phyloP scores from a whole-genome alignment of 2,113 vertebrate genomes.

The Hyaena hyaena region DNA sequence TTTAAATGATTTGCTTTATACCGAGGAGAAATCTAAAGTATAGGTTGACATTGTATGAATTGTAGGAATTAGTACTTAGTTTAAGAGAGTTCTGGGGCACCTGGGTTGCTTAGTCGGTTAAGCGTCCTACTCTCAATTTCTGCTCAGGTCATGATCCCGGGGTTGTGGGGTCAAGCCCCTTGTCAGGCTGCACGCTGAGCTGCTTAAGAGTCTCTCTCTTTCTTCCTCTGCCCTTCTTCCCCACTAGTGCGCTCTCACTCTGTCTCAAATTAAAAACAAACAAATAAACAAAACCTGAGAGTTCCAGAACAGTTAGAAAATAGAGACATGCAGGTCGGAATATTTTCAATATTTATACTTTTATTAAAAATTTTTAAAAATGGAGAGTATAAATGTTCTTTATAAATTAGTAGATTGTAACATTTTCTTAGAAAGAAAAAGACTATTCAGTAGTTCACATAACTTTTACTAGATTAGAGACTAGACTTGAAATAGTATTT shows the following conservation, averaged over 20 bases:
- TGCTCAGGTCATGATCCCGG: no score
- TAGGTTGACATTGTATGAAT: not conserved
- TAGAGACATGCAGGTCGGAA: not conserved
- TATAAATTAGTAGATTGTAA: conserved; percentile 28
- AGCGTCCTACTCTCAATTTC: no score
- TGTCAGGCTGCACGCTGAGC: no score
- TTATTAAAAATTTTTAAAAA: not conserved
- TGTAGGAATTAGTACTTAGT: conserved; percentile 33
- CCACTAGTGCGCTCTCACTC: no score
- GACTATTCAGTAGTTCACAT: not conserved
- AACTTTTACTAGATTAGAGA: not conserved
- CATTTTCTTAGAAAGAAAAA: conserved; percentile 30
- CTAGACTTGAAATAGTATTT: not conserved
- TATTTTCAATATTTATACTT: not conserved
- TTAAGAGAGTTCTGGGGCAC: not conserved
- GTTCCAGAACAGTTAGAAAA: not conserved
- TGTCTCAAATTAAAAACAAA: no score
- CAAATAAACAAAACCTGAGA: not conserved
- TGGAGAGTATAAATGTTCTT: not conserved
- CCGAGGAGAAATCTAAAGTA: not conserved
- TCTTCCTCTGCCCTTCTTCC: no score
- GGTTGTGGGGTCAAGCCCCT: no score
- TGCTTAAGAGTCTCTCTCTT: no score
- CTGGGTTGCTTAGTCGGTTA: no score
- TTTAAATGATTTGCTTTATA: not conserved